phyloP scores from a whole-genome alignment of 2,113 vertebrate genomes.

The Thryonomys swinderianus region DNA sequence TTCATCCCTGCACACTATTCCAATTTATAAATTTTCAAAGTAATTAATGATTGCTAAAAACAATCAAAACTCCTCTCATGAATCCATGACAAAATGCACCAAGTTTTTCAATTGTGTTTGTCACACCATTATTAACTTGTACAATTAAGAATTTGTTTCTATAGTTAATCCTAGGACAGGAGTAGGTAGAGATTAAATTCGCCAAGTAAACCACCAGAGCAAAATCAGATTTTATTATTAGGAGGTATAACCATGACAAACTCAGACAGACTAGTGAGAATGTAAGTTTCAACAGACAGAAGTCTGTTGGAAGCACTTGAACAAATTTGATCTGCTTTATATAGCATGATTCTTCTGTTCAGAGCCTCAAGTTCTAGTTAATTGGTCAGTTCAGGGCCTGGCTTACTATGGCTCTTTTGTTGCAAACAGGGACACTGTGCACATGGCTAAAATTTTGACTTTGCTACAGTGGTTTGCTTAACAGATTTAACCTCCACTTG shows the following conservation, averaged over 20 bases:
- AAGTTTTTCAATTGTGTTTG: conserved; percentile 13
- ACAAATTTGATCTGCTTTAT: background rate
- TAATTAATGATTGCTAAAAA: conserved; percentile 29
- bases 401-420: background rate
- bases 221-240: conserved; percentile 20
- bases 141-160: background rate
- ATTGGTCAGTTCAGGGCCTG: background rate
- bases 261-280: conserved; percentile 36
- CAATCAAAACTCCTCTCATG: background rate
- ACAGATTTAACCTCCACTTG: conserved; percentile 25
- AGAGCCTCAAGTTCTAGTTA: background rate
- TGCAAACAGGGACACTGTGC: background rate
- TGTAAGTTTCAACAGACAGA: background rate
- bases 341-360: background rate
- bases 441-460: background rate
- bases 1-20: background rate
- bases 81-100: conserved; percentile 24
- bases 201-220: background rate
- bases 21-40: conserved; percentile 30
- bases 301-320: background rate
- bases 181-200: conserved; percentile 27
- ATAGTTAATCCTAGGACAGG: background rate
- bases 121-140: background rate
- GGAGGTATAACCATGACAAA: background rate
- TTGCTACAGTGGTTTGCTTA: background rate